These are phyloP conservation scores for Drosophila erecta DNA, from an alignment of 1,140 invertebrate species.

Conservation along the genomic window DNA sequence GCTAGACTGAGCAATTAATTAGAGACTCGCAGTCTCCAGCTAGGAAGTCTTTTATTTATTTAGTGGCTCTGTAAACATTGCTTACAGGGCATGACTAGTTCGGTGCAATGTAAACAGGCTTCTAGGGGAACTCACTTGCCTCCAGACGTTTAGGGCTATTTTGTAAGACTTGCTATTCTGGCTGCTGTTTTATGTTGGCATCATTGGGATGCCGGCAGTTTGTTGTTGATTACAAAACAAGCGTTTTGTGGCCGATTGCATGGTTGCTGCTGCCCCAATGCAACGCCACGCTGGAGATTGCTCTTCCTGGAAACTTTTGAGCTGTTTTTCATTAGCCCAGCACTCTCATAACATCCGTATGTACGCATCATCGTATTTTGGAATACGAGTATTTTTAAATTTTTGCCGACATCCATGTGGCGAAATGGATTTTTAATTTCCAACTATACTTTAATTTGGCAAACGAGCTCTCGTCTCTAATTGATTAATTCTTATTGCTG, in stretches of 20 bases:
- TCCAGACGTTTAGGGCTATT: slow-evolving; percentile 37
- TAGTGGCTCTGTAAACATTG: neutral
- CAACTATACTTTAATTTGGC: slow-evolving; percentile 79
- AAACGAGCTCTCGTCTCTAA: slow-evolving; percentile 75
- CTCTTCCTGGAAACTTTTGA: slow-evolving; percentile 30
- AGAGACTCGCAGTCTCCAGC: neutral
- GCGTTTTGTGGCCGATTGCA: slow-evolving; percentile 53
- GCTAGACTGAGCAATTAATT: neutral
- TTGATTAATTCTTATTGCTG: slow-evolving; percentile 78
- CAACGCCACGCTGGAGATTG: slow-evolving; percentile 25
- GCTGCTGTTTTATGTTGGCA: slow-evolving; percentile 63
- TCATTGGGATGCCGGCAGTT: slow-evolving; percentile 20
- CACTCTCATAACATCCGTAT: neutral
- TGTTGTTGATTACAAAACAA: slow-evolving; percentile 75
- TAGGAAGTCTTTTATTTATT: no score
- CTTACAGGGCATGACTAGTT: slow-evolving; percentile 14
- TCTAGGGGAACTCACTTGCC: slow-evolving; percentile 7
- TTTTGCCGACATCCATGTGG: slow-evolving; percentile 6
- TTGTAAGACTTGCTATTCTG: slow-evolving; percentile 43
- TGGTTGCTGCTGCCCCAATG: slow-evolving; percentile 25
- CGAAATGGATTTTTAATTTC: slow-evolving; percentile 79
- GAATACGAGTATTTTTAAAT: slow-evolving; percentile 11
- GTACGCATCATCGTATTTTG: slow-evolving; percentile 11
- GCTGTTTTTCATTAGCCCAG: slow-evolving; percentile 23
- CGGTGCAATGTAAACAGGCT: neutral